These are phyloP conservation scores for Cyprinus carpio DNA, from an alignment of 2,113 vertebrate species.

Conservation along the genomic window DNA sequence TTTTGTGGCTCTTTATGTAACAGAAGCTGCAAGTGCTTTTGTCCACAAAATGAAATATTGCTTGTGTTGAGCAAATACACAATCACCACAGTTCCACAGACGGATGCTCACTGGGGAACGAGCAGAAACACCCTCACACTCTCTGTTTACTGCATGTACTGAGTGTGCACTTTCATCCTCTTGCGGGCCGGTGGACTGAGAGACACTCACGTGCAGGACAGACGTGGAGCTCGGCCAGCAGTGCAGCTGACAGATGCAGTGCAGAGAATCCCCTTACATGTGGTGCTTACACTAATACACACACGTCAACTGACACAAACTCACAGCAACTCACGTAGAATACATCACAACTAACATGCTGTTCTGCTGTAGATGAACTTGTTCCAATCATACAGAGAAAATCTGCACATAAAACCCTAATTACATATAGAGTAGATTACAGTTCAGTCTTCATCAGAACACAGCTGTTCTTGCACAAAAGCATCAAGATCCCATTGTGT, in stretches of 20 bases:
- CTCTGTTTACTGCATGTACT: not conserved
- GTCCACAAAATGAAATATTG: not conserved
- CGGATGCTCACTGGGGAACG: too few species aligned
- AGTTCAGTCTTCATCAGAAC: not conserved
- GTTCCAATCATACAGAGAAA: too few species aligned
- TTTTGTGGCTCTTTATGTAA: constrained; percentile 65
- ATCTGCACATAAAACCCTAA: too few species aligned
- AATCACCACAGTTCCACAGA: not conserved
- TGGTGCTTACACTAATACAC: constrained; percentile 56
- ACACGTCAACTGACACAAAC: constrained; percentile 47
- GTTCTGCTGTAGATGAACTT: too few species aligned
- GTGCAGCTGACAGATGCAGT: constrained; percentile 17
- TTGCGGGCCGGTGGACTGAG: not conserved
- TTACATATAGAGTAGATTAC: too few species aligned
- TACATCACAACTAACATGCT: not conserved
- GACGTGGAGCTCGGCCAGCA: not conserved
- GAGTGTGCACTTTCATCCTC: too few species aligned
- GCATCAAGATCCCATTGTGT: not conserved
- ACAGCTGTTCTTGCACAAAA: constrained; percentile 9
- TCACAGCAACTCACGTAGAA: not conserved
- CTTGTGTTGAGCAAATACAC: too few species aligned
- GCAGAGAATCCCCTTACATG: constrained; percentile 43
- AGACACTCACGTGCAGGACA: not conserved
- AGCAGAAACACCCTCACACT: too few species aligned
- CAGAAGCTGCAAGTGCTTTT: not conserved